phyloP scores from a whole-genome alignment of 2,888 invertebrate species.

The Heterodera filipjevi region DNA sequence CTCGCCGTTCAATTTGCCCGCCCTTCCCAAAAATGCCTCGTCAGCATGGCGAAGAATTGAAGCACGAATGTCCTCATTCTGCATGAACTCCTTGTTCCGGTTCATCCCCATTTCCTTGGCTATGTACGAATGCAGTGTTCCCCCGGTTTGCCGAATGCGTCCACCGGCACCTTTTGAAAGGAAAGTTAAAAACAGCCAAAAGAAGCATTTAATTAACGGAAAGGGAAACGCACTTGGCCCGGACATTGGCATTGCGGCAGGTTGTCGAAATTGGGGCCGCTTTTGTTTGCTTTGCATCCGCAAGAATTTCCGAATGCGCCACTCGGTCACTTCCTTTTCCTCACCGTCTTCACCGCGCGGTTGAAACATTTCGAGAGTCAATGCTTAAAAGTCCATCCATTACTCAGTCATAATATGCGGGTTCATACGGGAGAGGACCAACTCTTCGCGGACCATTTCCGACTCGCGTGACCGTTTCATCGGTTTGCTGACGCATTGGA shows the following conservation, averaged over 20 bases:
- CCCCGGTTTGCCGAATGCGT: constrained; percentile 72
- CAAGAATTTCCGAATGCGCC: constrained; percentile 59
- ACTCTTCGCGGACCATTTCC: constrained; percentile 85
- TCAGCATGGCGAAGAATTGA: constrained; percentile 64
- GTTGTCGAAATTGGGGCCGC: constrained; percentile 66
- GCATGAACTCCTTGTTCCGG: constrained; percentile 58
- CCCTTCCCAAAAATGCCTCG: constrained; percentile 33
- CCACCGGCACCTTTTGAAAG: constrained; percentile 75
- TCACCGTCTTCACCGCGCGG: constrained; percentile 71
- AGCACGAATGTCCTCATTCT: constrained; percentile 59
- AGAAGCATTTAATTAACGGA: constrained; percentile 33
- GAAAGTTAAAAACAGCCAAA: constrained; percentile 33
- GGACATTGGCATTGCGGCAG: constrained; percentile 71
- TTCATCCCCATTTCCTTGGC: constrained; percentile 86
- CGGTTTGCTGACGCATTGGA: constrained; percentile 77
- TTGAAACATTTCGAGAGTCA: constrained; percentile 88
- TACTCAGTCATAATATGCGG: not conserved
- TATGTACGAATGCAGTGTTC: constrained; percentile 92
- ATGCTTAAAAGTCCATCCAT: constrained; percentile 68
- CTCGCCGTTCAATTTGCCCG: not conserved
- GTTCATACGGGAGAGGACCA: constrained; percentile 82
- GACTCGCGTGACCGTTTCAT: constrained; percentile 68
- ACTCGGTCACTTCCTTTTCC: constrained; percentile 62
- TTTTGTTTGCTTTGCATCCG: constrained; percentile 65
- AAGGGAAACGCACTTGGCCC: constrained; percentile 67